These are phyloP conservation scores for Philypnodon macrostomus DNA, from an alignment of 2,797 vertebrate species.

Conservation along the genomic window DNA sequence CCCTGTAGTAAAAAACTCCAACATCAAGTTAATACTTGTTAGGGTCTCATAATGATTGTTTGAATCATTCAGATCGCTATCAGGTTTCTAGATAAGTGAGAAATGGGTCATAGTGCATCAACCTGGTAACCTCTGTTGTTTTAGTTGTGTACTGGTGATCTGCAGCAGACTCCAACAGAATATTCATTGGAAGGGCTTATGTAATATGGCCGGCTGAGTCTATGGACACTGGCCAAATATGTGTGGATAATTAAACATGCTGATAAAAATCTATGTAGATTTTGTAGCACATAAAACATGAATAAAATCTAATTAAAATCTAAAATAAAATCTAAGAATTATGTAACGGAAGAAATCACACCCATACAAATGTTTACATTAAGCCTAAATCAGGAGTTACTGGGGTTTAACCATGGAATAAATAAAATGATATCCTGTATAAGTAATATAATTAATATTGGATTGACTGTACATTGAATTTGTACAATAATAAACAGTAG, in stretches of 20 bases:
- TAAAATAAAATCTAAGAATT: too few species aligned
- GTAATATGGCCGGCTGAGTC: not conserved
- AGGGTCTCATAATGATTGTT: not conserved
- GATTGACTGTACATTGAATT: too few species aligned
- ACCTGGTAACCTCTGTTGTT: not conserved
- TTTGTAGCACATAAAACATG: too few species aligned
- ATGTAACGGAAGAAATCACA: too few species aligned
- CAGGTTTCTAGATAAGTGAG: conserved; percentile 4
- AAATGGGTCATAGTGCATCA: conserved; percentile 2
- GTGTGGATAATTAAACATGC: not conserved
- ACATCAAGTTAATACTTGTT: conserved; percentile 16
- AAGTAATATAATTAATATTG: too few species aligned
- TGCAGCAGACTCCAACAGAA: not conserved
- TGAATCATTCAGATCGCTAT: conserved; percentile 4
- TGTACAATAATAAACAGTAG: too few species aligned
- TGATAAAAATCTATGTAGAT: too few species aligned
- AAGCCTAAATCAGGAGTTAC: too few species aligned
- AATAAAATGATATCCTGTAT: too few species aligned
- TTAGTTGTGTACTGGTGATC: not conserved
- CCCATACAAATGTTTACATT: too few species aligned
- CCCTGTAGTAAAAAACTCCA: conserved; percentile 6
- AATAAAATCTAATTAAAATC: too few species aligned
- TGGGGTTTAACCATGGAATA: too few species aligned
- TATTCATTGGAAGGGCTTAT: not conserved
- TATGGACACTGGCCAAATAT: not conserved